Evolutionary conservation across 1,140 invertebrate genomes (phyloP).

Genomic region (Aethina tumida): DNA sequence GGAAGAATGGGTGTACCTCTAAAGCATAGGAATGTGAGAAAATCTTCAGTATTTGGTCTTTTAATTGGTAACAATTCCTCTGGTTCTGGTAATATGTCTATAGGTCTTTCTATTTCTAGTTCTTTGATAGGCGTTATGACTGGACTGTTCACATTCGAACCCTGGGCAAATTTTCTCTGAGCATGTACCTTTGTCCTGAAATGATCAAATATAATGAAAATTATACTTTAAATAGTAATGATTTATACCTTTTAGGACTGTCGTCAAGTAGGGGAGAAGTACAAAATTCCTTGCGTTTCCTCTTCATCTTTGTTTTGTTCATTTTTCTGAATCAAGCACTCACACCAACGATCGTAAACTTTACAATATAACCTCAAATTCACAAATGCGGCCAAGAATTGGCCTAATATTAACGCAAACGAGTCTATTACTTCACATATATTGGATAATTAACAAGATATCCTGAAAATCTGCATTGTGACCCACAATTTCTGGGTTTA

Average conservation of each 20-base stretch:
- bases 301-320: slow-evolving; percentile 21
- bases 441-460: too few species aligned
- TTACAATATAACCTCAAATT: too few species aligned
- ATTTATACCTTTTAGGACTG: slow-evolving; percentile 42
- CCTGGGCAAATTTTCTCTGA: slow-evolving; percentile 86
- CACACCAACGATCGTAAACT: too few species aligned
- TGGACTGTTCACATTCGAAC: slow-evolving; percentile 46
- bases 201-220: slow-evolving; percentile 17
- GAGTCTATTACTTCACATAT: too few species aligned
- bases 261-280: slow-evolving; percentile 32
- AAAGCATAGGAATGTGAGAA: slow-evolving; percentile 81
- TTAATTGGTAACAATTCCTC: slow-evolving; percentile 53
- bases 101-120: slow-evolving; percentile 42
- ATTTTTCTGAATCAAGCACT: too few species aligned
- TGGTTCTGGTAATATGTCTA: slow-evolving; percentile 35
- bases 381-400: too few species aligned
- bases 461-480: too few species aligned
- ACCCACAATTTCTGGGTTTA: too few species aligned
- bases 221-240: slow-evolving; percentile 6
- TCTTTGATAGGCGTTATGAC: slow-evolving; percentile 50
- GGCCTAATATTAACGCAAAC: too few species aligned
- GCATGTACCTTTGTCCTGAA: slow-evolving; percentile 72
- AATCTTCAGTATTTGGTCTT: slow-evolving; percentile 81
- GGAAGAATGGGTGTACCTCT: slow-evolving; percentile 69
- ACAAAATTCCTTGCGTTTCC: slow-evolving; percentile 30